These are phyloP conservation scores for Ctenicera cuprea DNA, from an alignment of 2,888 invertebrate species.

Conservation along the genomic window DNA sequence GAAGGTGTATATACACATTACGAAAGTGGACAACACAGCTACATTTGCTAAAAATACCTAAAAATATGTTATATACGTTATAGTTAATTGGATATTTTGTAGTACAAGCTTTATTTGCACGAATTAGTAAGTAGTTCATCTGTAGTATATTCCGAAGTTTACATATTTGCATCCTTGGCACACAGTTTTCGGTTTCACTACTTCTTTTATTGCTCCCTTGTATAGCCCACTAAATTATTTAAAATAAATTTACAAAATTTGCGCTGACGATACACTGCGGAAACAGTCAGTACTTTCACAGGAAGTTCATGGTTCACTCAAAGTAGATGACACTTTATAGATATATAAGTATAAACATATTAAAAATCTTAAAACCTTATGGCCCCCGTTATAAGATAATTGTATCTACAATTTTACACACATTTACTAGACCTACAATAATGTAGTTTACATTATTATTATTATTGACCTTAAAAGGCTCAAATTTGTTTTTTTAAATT, in stretches of 20 bases:
- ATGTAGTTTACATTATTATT: background rate
- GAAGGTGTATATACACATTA: conserved; percentile 49
- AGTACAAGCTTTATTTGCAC: conserved; percentile 26
- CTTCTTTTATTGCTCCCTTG: conserved; percentile 48
- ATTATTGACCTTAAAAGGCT: background rate
- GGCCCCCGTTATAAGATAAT: conserved; percentile 19
- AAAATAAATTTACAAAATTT: conserved; percentile 32
- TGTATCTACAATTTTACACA: background rate
- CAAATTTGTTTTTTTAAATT: background rate
- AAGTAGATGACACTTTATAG: conserved; percentile 1
- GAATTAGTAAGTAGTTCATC: conserved; percentile 33
- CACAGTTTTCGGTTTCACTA: conserved; percentile 48
- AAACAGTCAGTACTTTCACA: conserved; percentile 19
- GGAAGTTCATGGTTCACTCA: conserved; percentile 31
- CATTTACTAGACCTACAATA: no score
- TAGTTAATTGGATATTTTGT: conserved; percentile 26
- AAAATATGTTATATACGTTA: conserved; percentile 38
- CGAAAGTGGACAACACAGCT: conserved; percentile 49
- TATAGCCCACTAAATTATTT: conserved; percentile 25
- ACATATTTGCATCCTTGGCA: conserved; percentile 43
- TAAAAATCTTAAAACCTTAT: background rate
- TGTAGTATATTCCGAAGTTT: conserved; percentile 30
- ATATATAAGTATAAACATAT: background rate
- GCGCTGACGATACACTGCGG: conserved; percentile 19
- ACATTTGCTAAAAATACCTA: conserved; percentile 45